Evolutionary conservation across 2,888 invertebrate genomes (phyloP), one percentile per base, ranked within the genome.

Genomic region (Iselma pallidipennis): DNA sequence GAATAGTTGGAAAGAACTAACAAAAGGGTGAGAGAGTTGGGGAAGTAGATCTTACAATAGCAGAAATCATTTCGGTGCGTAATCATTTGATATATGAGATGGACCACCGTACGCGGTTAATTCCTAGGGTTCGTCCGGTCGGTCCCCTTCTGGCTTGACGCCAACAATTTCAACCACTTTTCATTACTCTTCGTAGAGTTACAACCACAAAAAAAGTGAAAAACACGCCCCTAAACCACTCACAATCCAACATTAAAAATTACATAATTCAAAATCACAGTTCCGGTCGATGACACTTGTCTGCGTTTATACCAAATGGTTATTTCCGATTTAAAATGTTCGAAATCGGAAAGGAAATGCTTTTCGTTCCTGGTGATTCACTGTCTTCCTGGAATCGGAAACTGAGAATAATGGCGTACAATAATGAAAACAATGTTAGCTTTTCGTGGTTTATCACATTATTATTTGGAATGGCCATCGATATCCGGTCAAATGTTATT

Each of bases 251-350:
- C 75, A 77, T 79, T 77, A 79, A 79, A 78, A 78, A 76, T 77
- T 76, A 75, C 77, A 81, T 80, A 80, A 79, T 77, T 81, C 80
- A 80, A 80, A 80, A 78, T 74, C 72, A 67, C 70, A 61, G 70
- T 78, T 80, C 80, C 80, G 78, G 73, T 69, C 67, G 70, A 63
- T 78, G 80, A 80, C 79, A 78, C 76, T 78, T 76, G 79, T 79
- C 78, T 71, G 74, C 72, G 71, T 71, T 72, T 70, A 71, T 70
- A 71, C 75, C 77, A 79, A 80, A 80, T 80, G 78, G 76, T 78
- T 73, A 74, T 73, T 77, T 80, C 80, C 81, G 78, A 77, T 79
- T 81, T 80, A 79, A 81, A 80, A 78, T 66, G 59, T 64, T 59
- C 66, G 59, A 64, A 45, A 21, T 26, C 61, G 50, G 14, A 61